phyloP scores from a whole-genome alignment of 1,140 invertebrate genomes.

The Amyelois transitella region DNA sequence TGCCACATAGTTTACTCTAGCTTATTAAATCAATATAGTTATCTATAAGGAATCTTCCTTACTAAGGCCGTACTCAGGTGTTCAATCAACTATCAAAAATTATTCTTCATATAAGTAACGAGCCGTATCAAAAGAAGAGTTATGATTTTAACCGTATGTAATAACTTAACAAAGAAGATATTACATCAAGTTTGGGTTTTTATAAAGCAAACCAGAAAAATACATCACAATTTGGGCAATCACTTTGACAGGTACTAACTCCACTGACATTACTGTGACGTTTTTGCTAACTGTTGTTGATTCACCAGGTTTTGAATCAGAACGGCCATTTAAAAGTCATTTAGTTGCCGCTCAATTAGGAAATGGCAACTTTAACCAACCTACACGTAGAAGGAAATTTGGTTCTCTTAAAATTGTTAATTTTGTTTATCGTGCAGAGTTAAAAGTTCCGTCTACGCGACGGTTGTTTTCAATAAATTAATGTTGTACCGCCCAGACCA shows the following conservation, averaged over 20 bases:
- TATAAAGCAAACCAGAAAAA: background rate
- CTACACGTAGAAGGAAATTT: too few species aligned
- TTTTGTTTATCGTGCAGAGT: background rate
- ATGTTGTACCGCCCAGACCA: background rate
- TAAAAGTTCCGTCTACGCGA: background rate
- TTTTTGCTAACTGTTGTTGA: conserved; percentile 5
- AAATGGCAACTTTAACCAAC: conserved; percentile 8
- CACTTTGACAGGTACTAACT: conserved; percentile 8
- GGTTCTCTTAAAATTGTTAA: background rate
- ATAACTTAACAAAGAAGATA: background rate
- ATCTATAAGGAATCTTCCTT: too few species aligned
- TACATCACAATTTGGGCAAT: conserved; percentile 12
- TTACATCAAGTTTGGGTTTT: background rate
- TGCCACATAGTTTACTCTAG: too few species aligned
- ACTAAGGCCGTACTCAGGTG: too few species aligned
- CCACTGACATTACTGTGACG: conserved; percentile 1
- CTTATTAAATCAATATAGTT: too few species aligned
- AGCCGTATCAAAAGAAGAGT: too few species aligned
- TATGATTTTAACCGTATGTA: background rate
- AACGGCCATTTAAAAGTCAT: conserved; percentile 21
- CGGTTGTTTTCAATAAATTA: background rate
- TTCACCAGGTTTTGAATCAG: conserved; percentile 15
- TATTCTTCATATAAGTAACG: background rate
- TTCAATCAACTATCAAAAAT: too few species aligned
- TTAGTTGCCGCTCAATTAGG: conserved; percentile 17